Evolutionary conservation across 2,113 vertebrate species (phyloP).

Genomic region (Oenanthe oenanthe): DNA sequence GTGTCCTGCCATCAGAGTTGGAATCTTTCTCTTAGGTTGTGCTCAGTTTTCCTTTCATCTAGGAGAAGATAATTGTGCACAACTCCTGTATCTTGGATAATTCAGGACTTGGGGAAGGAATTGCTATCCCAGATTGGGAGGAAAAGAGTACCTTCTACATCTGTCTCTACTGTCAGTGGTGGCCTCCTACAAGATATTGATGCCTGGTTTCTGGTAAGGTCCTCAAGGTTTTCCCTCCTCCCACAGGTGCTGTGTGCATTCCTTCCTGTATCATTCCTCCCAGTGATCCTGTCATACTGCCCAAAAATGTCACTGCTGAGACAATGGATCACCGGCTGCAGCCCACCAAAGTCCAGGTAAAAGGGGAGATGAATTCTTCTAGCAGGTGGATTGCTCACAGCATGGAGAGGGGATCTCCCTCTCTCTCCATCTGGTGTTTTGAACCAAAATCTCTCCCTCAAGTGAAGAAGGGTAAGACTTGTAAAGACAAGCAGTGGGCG

Average conservation of each 20-base stretch:
- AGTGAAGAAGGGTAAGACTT: neutral
- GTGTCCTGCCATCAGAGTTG: neutral
- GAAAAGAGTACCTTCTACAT: neutral
- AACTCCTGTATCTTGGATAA: neutral
- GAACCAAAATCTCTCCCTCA: neutral
- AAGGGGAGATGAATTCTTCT: neutral
- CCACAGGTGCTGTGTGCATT: slow-evolving; percentile 84
- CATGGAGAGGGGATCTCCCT: neutral
- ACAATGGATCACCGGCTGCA: slow-evolving; percentile 89
- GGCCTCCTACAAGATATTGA: neutral
- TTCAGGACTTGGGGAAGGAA: neutral
- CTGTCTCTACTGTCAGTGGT: neutral
- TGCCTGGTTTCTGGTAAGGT: neutral
- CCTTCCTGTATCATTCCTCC: slow-evolving; percentile 85
- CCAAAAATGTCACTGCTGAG: slow-evolving; percentile 81
- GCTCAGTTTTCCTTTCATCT: neutral
- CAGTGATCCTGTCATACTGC: slow-evolving; percentile 86
- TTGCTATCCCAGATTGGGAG: neutral
- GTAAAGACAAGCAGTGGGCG: neutral
- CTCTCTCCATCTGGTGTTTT: neutral
- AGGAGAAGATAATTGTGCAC: neutral
- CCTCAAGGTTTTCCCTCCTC: neutral
- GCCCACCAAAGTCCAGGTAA: slow-evolving; percentile 88
- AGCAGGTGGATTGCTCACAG: neutral
- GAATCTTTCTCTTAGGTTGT: neutral